Base-by-base conservation (phyloP, 1,140 invertebrate species). In the Pseudomyrmex gracilis region DNA sequence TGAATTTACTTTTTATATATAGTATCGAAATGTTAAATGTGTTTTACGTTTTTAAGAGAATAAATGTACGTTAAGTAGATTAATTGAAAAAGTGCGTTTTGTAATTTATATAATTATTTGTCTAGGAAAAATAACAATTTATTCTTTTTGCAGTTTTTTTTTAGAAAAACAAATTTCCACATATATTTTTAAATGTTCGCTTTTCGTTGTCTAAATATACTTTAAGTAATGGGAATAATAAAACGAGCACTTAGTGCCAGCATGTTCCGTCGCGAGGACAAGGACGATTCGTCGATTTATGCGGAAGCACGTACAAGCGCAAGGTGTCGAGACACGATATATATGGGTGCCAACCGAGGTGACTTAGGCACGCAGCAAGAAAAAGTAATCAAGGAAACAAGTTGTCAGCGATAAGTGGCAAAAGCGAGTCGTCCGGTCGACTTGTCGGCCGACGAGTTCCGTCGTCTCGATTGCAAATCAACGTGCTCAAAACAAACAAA, bases 231-330 rank as follows among this genome's bases (percentile, higher is more conserved):
- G 24, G 1, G 13, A 64, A 64, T 15, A 22, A 24, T 43, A 43
- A 51, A 17, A 4, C n/a, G 47, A 43, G 22, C 24, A 51, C 9
- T 34, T 53, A 22, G 34, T 12, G 4, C 12, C 22, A 22, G 20
- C 60, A 73, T 13, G 20, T 57, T 51, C 17, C 43, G 70, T 64
- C 68, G 71, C 68, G 78, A 74, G 60, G 78, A 45, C 64, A 24
- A 82, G 57, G 70, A 82, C 70, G 70, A 49, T 61, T 82, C 13
- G 78, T 9, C 70, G 71, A 74, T 82, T 74, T 74, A 74, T 82
- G 78, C 47, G 51, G 47, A 82, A 82, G 78, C 78, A 82, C 70
- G 78, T 74, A 64, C 15, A 74, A 82, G 78, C 78, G 49, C 34
- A 63, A 82, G 58, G 57, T 82, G 71, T 82, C 68, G 78, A n/a